Conservation (phyloP, 2,113 vertebrate species). For the Pluvianellus socialis region DNA sequence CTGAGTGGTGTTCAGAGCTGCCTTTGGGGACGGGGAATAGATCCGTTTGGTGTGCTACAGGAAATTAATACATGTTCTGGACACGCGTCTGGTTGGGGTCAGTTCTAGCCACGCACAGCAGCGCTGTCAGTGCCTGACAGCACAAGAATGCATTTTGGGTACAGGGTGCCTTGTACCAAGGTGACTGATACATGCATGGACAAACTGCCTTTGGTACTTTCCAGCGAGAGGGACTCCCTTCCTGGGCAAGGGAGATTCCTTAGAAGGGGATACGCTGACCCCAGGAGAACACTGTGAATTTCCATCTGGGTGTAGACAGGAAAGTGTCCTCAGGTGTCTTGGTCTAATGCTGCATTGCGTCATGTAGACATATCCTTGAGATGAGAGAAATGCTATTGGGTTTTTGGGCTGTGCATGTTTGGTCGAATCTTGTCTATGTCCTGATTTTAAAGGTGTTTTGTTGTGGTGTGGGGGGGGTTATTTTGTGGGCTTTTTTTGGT, state of each 20-base stretch:
- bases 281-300: neutral
- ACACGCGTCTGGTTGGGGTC: neutral
- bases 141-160: neutral
- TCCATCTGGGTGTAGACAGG: neutral
- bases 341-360: neutral
- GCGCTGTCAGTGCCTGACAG: neutral
- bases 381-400: neutral
- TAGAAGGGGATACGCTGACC: neutral
- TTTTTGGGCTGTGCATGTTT: neutral
- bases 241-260: neutral
- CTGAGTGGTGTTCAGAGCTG: neutral
- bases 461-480: no score
- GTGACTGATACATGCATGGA: neutral
- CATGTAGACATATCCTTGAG: neutral
- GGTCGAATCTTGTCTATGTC: neutral
- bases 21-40: neutral
- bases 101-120: neutral
- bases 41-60: neutral
- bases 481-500: no score
- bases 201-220: neutral
- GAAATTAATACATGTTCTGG: neutral
- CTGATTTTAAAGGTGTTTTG: neutral
- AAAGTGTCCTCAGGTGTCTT: neutral
- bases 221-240: neutral
- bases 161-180: neutral